Conservation (phyloP, 1,140 invertebrate species). For the Lycorma delicatula region DNA sequence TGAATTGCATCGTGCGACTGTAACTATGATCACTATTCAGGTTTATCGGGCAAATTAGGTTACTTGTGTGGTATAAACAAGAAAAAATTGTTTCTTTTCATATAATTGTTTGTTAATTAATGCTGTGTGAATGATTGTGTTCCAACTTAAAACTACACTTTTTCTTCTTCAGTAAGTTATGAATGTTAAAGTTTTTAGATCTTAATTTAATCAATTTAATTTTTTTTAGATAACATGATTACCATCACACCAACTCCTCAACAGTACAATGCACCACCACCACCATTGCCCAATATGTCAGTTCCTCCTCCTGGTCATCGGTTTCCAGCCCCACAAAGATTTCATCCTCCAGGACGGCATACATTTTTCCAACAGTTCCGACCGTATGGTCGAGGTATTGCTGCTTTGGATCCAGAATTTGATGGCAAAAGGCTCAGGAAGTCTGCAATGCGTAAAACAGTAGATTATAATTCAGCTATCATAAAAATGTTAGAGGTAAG, state of each 20-base stretch:
- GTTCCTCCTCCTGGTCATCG: slow-evolving; percentile 8
- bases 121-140: too few species aligned
- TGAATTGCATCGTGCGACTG: too few species aligned
- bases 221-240: too few species aligned
- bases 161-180: too few species aligned
- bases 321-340: slow-evolving; percentile 12
- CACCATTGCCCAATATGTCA: slow-evolving; percentile 13
- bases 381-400: slow-evolving; percentile 21
- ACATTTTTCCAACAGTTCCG: slow-evolving; percentile 26
- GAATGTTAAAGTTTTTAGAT: too few species aligned
- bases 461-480: slow-evolving; percentile 96
- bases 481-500: slow-evolving; percentile 80
- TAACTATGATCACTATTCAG: too few species aligned
- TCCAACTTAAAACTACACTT: too few species aligned
- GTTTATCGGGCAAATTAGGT: too few species aligned
- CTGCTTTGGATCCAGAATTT: slow-evolving; percentile 53
- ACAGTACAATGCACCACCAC: slow-evolving; percentile 14
- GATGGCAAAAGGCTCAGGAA: slow-evolving; percentile 93
- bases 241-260: slow-evolving; percentile 23
- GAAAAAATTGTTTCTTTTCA: too few species aligned
- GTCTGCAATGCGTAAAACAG: slow-evolving; percentile 93
- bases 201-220: too few species aligned
- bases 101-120: too few species aligned
- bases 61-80: too few species aligned
- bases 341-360: slow-evolving; percentile 19